phyloP scores from a whole-genome alignment of 2,113 vertebrate species.

The Collichthys lucidus region DNA sequence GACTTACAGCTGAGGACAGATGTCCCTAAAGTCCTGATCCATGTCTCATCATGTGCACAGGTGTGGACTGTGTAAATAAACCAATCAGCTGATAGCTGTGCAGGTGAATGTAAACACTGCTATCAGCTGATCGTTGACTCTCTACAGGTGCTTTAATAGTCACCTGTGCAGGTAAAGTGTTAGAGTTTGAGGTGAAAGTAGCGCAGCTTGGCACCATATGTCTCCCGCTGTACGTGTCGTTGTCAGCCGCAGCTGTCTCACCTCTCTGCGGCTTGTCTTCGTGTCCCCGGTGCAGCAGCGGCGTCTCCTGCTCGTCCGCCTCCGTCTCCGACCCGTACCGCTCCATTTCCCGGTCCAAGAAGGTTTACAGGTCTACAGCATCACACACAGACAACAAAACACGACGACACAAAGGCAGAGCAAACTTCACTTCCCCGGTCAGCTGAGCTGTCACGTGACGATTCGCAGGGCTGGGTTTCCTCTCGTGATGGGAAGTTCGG shows the following conservation, averaged over 20 bases:
- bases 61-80: not conserved
- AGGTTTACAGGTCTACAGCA: no score
- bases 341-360: constrained; percentile 59
- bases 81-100: no score
- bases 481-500: no score
- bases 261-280: constrained; percentile 68
- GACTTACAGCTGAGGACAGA: not conserved
- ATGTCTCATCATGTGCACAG: not conserved
- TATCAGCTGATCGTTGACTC: no score
- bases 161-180: no score
- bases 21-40: constrained; percentile 1
- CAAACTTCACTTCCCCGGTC: no score
- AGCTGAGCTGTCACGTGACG: no score
- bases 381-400: no score
- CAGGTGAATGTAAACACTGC: not conserved
- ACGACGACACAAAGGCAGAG: no score
- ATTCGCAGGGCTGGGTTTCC: no score
- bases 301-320: constrained; percentile 76
- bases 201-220: not conserved
- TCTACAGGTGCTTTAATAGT: no score
- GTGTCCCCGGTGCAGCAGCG: constrained; percentile 71
- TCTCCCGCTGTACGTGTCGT: not conserved
- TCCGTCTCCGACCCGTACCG: constrained; percentile 75
- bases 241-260: constrained; percentile 5
- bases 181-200: no score